These are phyloP conservation scores for Microhierax caerulescens DNA, from an alignment of 2,797 vertebrate genomes.

Conservation along the genomic window DNA sequence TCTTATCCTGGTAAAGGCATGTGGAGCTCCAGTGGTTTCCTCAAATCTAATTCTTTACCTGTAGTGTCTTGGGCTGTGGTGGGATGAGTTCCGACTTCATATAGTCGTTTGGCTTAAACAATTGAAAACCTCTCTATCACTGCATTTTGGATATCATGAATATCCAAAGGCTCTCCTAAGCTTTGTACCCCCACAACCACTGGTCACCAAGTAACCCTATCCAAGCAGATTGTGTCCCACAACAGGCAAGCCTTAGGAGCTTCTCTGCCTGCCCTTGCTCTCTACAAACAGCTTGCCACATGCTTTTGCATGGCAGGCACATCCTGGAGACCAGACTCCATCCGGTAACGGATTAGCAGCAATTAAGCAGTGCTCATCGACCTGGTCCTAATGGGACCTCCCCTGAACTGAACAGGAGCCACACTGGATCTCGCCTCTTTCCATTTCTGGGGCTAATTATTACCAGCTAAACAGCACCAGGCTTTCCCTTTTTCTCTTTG, in stretches of 20 bases:
- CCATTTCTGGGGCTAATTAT: constrained; percentile 41
- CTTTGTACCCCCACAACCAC: neutral
- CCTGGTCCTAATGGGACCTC: constrained; percentile 9
- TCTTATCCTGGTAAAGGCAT: neutral
- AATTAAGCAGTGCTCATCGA: neutral
- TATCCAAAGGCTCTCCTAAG: neutral
- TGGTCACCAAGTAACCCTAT: neutral
- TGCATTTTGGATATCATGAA: neutral
- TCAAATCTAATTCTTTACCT: neutral
- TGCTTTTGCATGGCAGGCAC: neutral
- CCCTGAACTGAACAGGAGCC: neutral
- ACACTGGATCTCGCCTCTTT: neutral
- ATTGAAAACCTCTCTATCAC: neutral
- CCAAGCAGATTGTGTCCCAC: neutral
- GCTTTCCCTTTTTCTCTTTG: constrained; percentile 49
- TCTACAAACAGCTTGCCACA: neutral
- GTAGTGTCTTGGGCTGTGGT: neutral
- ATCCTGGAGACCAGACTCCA: neutral
- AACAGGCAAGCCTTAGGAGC: neutral
- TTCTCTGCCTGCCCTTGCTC: neutral
- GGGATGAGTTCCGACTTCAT: neutral
- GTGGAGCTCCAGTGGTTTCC: neutral
- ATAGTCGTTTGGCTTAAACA: neutral
- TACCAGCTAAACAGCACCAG: constrained; percentile 44
- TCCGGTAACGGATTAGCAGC: neutral